Conservation (phyloP, 2,888 invertebrate species). For the Netelia melanura region DNA sequence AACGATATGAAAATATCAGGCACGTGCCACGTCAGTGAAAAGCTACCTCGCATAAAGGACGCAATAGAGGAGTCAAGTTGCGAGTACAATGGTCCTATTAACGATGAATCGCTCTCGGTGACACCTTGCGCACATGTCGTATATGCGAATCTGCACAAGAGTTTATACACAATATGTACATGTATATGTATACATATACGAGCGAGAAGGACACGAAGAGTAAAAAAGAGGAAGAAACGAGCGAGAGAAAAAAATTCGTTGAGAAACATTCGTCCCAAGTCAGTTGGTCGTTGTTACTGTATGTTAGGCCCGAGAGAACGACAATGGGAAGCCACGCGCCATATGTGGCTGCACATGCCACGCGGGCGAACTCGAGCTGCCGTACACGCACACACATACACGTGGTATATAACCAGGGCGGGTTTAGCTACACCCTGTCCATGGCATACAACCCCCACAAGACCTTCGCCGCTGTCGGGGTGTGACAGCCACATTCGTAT, state of each 20-base stretch:
- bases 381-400: constrained; percentile 25
- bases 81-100: constrained; percentile 68
- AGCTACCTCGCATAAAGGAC: constrained; percentile 30
- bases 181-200: not conserved
- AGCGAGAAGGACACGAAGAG: not conserved
- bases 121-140: constrained; percentile 79
- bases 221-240: constrained; percentile 64
- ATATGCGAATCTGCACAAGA: constrained; percentile 63
- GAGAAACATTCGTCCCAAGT: constrained; percentile 74
- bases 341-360: constrained; percentile 81
- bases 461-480: constrained; percentile 50
- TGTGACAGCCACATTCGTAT: constrained; percentile 38
- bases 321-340: constrained; percentile 82
- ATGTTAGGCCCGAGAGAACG: constrained; percentile 51
- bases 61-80: constrained; percentile 63
- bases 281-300: constrained; percentile 78
- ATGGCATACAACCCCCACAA: constrained; percentile 46
- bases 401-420: constrained; percentile 31
- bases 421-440: constrained; percentile 24
- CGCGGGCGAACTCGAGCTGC: constrained; percentile 63
- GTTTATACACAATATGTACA: constrained; percentile 27
- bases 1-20: constrained; percentile 55
- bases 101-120: constrained; percentile 73
- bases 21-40: constrained; percentile 53
- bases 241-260: constrained; percentile 45